phyloP scores from a whole-genome alignment of 2,797 vertebrate genomes.

The Poecilia picta region DNA sequence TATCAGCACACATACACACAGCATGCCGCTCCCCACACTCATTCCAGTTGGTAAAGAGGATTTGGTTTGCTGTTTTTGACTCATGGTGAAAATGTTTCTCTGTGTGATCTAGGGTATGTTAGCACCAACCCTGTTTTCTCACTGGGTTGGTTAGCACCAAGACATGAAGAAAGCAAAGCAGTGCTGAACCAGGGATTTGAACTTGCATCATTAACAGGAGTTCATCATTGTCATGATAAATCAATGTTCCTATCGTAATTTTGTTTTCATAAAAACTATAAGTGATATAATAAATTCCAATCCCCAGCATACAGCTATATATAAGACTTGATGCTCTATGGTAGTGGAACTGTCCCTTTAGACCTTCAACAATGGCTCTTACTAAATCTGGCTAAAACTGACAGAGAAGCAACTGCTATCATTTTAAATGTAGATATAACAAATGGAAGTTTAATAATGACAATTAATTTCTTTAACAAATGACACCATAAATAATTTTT shows the following conservation, averaged over 20 bases:
- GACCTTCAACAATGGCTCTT: not conserved
- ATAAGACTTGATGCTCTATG: not conserved
- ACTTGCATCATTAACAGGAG: not conserved
- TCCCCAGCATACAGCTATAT: not conserved
- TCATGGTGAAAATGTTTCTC: conserved; percentile 16
- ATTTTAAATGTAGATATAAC: not conserved
- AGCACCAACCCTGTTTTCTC: conserved; percentile 15
- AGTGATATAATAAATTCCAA: not conserved
- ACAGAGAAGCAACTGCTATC: not conserved
- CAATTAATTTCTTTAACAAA: not conserved
- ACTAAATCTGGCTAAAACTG: not conserved
- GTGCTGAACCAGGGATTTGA: not conserved
- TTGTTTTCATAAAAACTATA: not conserved
- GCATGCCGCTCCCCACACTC: conserved; percentile 22
- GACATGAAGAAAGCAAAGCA: not conserved
- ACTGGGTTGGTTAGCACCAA: conserved; percentile 6
- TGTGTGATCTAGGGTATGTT: conserved; percentile 12
- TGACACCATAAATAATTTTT: not conserved
- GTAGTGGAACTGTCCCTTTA: not conserved
- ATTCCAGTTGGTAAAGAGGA: conserved; percentile 25
- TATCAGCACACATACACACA: conserved; percentile 9
- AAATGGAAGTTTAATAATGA: not conserved
- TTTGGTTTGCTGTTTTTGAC: conserved; percentile 21
- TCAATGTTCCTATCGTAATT: not conserved
- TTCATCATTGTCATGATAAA: not conserved